These are phyloP conservation scores for Psilopsiagon aymara DNA, from an alignment of 2,113 vertebrate genomes.

Conservation along the genomic window DNA sequence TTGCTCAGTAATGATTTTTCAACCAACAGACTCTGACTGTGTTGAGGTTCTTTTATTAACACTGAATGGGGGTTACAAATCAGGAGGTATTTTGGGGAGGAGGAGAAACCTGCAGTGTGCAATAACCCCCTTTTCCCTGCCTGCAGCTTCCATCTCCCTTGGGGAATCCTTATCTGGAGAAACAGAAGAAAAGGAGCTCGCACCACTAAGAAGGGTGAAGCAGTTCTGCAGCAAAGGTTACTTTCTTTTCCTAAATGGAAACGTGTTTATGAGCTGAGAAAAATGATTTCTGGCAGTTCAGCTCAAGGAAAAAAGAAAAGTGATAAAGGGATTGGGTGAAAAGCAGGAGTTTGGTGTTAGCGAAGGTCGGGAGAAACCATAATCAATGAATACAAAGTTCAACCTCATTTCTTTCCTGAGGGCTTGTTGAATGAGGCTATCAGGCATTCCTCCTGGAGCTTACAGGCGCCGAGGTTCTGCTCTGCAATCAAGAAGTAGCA, in stretches of 20 bases:
- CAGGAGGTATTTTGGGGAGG: not conserved
- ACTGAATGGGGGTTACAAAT: not conserved
- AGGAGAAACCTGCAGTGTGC: not conserved
- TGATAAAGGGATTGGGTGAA: constrained; percentile 39
- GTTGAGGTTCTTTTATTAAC: not conserved
- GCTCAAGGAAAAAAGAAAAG: not conserved
- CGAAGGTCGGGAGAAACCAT: constrained; percentile 16
- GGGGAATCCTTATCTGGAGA: not conserved
- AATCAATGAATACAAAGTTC: constrained; percentile 55
- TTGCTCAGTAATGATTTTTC: not conserved
- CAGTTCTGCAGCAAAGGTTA: not conserved
- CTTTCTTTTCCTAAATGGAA: constrained; percentile 37
- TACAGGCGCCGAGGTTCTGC: not conserved
- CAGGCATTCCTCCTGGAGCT: not conserved
- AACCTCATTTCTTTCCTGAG: constrained; percentile 4
- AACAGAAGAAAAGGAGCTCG: not conserved
- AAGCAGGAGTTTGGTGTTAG: not conserved
- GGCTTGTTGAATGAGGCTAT: not conserved
- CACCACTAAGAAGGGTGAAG: not conserved
- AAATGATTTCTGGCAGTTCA: constrained; percentile 23
- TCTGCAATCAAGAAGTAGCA: not conserved
- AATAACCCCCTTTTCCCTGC: not conserved
- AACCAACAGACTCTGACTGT: not conserved
- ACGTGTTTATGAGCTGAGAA: constrained; percentile 19
- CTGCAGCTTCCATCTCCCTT: not conserved